phyloP scores from a whole-genome alignment of 2,113 vertebrate genomes.

The Pterocles gutturalis region DNA sequence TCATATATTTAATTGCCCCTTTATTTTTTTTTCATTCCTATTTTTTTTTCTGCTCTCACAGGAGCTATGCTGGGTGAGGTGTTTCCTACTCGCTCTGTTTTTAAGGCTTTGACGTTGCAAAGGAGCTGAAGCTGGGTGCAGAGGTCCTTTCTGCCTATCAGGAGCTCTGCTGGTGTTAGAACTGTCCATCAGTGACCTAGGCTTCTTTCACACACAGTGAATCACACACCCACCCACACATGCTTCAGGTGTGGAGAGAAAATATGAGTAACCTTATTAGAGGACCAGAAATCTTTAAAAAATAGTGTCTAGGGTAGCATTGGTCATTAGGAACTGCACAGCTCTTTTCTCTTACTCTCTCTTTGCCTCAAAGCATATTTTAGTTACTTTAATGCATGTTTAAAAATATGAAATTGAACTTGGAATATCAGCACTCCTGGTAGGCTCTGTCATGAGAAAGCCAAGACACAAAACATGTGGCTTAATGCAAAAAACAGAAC shows the following conservation, averaged over 20 bases:
- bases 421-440: not conserved
- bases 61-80: not conserved
- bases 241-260: not conserved
- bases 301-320: not conserved
- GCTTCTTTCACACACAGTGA: not conserved
- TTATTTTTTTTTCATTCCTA: not conserved
- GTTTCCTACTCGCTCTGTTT: not conserved
- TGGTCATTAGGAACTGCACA: not conserved
- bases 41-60: not conserved
- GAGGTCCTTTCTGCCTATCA: not conserved
- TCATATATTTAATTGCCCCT: not conserved
- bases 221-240: accelerated
- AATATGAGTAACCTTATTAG: not conserved
- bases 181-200: not conserved
- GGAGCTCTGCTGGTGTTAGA: not conserved
- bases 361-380: not conserved
- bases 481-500: not conserved
- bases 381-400: not conserved
- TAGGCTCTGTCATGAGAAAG: not conserved
- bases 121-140: not conserved
- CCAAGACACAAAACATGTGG: not conserved
- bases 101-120: not conserved
- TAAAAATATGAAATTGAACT: not conserved
- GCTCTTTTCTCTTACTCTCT: not conserved
- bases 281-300: not conserved